phyloP scores from a whole-genome alignment of 1,140 invertebrate genomes.

The Ptiloglossa arizonensis region DNA sequence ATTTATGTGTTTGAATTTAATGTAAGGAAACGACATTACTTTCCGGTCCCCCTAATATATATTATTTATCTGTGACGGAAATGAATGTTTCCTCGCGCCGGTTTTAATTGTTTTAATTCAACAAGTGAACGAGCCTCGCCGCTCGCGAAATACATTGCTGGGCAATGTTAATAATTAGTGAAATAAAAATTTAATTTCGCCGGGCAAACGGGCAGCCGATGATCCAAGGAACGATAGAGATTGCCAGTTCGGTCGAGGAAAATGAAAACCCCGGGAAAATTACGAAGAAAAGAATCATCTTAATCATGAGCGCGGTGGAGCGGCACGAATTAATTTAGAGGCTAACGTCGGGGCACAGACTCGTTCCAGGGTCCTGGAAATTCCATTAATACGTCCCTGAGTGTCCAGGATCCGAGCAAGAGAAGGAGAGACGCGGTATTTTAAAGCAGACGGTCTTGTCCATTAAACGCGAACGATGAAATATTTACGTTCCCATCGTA shows the following conservation, averaged over 20 bases:
- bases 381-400: constrained; percentile 53
- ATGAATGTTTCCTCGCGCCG: too few relatives aligned
- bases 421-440: constrained; percentile 20
- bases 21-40: too few relatives aligned
- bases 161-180: neutral
- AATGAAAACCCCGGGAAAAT: constrained; percentile 7
- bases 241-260: neutral
- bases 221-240: neutral
- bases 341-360: neutral
- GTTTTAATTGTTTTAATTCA: too few relatives aligned
- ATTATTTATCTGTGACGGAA: too few relatives aligned
- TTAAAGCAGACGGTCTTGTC: constrained; percentile 55
- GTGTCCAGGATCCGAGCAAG: constrained; percentile 33
- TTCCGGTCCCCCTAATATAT: too few relatives aligned
- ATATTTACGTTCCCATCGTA: constrained; percentile 56
- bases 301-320: constrained; percentile 23
- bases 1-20: too few relatives aligned
- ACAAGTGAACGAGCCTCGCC: too few relatives aligned
- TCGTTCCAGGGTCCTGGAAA: constrained; percentile 15
- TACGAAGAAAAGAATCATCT: constrained; percentile 34
- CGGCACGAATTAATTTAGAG: constrained; percentile 49
- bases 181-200: constrained; percentile 34
- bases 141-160: neutral
- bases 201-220: neutral
- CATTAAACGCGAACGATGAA: constrained; percentile 60